A percentile compares a stretch with the other conserved stretches of the same genome.
phyloP scores from a whole-genome alignment of 2,888 invertebrate species.

The Marasmarcha lunaedactyla region DNA sequence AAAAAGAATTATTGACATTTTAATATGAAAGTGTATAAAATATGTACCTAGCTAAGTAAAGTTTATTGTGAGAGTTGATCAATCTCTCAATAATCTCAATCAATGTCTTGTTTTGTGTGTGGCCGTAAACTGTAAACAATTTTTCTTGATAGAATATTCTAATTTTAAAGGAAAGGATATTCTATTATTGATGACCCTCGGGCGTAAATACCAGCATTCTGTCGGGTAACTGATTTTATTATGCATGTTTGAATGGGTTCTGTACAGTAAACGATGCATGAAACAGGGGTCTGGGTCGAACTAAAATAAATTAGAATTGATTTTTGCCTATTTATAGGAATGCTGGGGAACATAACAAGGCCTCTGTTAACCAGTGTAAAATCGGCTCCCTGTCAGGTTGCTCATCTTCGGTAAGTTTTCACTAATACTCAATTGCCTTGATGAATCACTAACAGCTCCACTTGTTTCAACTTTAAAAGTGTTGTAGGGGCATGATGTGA shows the following conservation, averaged over 20 bases:
- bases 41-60: too few species aligned
- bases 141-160: slow-evolving; percentile 13
- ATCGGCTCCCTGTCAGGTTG: slow-evolving; percentile 76
- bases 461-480: neutral
- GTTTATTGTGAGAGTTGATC: too few species aligned
- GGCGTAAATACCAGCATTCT: slow-evolving; percentile 64
- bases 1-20: too few species aligned
- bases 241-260: slow-evolving; percentile 32
- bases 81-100: too few species aligned
- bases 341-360: slow-evolving; percentile 64
- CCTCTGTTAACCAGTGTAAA: slow-evolving; percentile 70
- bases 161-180: neutral
- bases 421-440: slow-evolving; percentile 13
- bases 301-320: slow-evolving; percentile 51
- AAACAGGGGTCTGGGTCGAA: slow-evolving; percentile 27
- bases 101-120: slow-evolving; percentile 18
- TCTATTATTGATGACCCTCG: slow-evolving; percentile 54
- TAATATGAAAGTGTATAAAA: too few species aligned
- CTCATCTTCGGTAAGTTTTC: slow-evolving; percentile 75
- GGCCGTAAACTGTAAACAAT: slow-evolving; percentile 23
- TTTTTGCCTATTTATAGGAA: slow-evolving; percentile 68
- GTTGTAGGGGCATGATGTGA: slow-evolving; percentile 1
- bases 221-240: slow-evolving; percentile 59
- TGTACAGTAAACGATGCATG: slow-evolving; percentile 52
- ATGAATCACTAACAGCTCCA: slow-evolving; percentile 7